A percentile compares a stretch with the other conserved stretches of the same genome.
phyloP scores from a whole-genome alignment of 2,797 vertebrate genomes.

The Aphelocoma californica region DNA sequence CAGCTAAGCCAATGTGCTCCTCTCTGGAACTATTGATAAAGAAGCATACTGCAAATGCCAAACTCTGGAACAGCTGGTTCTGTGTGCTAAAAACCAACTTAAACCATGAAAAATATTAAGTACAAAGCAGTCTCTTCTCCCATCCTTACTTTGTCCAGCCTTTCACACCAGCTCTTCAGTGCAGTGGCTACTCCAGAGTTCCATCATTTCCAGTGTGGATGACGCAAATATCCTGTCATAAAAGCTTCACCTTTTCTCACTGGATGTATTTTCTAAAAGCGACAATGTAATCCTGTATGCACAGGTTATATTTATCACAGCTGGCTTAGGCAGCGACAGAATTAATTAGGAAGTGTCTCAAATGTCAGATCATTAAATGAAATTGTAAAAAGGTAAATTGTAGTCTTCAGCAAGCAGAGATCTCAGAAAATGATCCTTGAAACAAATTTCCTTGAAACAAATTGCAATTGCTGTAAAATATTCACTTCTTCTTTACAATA shows the following conservation, averaged over 20 bases:
- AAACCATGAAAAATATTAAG: neutral
- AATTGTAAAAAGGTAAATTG: constrained; percentile 61
- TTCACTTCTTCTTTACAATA: constrained; percentile 27
- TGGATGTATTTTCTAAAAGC: neutral
- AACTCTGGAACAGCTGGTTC: neutral
- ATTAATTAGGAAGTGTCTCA: constrained; percentile 61
- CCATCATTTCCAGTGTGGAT: neutral
- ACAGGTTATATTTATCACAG: constrained; percentile 39
- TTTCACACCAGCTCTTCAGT: neutral
- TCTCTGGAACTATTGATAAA: neutral
- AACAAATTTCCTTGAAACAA: constrained; percentile 29
- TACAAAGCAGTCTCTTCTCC: neutral
- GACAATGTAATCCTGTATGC: neutral
- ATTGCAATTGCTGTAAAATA: neutral
- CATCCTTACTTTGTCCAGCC: neutral
- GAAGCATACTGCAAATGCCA: neutral
- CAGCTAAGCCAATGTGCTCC: rapidly evolving
- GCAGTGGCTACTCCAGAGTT: neutral
- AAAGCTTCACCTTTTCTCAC: neutral
- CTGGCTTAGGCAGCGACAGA: constrained; percentile 35
- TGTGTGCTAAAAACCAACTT: neutral
- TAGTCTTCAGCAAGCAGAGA: constrained; percentile 34
- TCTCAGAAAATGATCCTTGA: constrained; percentile 35
- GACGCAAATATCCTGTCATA: neutral
- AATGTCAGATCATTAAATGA: constrained; percentile 61